Percentiles rank a stretch among this genome's conserved stretches.
These are phyloP conservation scores for Hydraecia micacea DNA, from an alignment of 2,888 invertebrate species.

Conservation along the genomic window DNA sequence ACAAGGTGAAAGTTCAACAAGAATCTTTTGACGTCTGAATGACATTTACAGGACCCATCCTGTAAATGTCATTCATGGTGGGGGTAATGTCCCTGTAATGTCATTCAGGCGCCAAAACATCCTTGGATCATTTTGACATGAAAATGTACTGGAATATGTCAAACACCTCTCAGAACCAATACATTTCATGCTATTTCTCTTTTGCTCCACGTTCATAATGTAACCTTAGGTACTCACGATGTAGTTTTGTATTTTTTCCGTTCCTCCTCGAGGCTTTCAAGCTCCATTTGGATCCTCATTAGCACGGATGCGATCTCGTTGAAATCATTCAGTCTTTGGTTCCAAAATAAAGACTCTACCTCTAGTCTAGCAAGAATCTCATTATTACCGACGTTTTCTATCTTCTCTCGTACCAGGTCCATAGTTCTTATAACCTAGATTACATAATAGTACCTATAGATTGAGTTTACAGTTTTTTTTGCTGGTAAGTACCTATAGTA, in stretches of 20 bases:
- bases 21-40: no score
- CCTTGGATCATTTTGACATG: not conserved
- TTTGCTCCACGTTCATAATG: not conserved
- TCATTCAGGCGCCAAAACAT: not conserved
- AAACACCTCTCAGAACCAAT: no score
- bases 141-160: not conserved
- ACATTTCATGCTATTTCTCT: not conserved
- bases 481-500: not conserved
- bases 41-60: no score
- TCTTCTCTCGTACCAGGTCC: constrained; percentile 71
- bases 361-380: constrained; percentile 67
- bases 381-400: constrained; percentile 69
- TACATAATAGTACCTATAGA: not conserved
- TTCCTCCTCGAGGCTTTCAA: constrained; percentile 67
- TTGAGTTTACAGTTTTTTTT: not conserved
- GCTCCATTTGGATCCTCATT: constrained; percentile 68
- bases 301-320: constrained; percentile 71
- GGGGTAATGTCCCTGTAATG: no score
- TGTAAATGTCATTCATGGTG: no score
- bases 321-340: constrained; percentile 70
- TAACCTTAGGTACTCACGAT: constrained; percentile 67
- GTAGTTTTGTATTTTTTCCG: constrained; percentile 63
- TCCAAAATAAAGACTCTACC: constrained; percentile 76
- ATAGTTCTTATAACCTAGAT: constrained; percentile 57
- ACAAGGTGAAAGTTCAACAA: no score